Evolutionary conservation across 2,113 vertebrate species (phyloP).

Genomic region (Oenanthe melanoleuca): DNA sequence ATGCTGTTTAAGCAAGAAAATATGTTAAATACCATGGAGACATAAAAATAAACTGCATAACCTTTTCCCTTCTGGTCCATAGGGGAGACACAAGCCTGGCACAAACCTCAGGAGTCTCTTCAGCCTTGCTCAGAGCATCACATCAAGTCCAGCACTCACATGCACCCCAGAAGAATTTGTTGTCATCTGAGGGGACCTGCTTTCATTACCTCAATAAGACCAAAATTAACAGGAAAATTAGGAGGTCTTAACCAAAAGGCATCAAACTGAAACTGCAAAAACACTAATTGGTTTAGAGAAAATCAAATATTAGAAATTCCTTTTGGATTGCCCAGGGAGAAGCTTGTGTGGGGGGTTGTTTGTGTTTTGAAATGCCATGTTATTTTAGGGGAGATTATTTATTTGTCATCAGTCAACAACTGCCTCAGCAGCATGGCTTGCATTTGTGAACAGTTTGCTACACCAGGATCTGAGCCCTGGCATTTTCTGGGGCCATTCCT

Average conservation of each 20-base stretch:
- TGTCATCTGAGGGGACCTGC: neutral
- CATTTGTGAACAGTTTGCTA: neutral
- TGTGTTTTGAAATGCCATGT: neutral
- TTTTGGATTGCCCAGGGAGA: neutral
- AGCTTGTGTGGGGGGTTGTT: rapidly evolving
- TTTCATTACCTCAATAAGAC: neutral
- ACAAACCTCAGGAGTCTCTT: neutral
- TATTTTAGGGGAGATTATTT: neutral
- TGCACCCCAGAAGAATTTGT: neutral
- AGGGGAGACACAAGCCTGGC: neutral
- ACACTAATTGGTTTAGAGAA: neutral
- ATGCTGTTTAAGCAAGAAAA: neutral
- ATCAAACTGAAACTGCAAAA: neutral
- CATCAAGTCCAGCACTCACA: neutral
- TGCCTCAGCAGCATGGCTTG: neutral
- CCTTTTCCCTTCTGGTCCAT: neutral
- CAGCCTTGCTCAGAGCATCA: neutral
- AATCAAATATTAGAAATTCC: neutral
- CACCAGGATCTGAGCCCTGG: rapidly evolving
- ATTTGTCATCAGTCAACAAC: neutral
- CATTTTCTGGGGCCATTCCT: neutral
- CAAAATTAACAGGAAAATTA: neutral
- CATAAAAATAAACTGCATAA: neutral
- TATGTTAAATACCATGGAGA: neutral
- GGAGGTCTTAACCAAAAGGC: neutral